Base-by-base conservation (phyloP, 1,140 invertebrate species). In the Thaumetopoea pityocampa region DNA sequence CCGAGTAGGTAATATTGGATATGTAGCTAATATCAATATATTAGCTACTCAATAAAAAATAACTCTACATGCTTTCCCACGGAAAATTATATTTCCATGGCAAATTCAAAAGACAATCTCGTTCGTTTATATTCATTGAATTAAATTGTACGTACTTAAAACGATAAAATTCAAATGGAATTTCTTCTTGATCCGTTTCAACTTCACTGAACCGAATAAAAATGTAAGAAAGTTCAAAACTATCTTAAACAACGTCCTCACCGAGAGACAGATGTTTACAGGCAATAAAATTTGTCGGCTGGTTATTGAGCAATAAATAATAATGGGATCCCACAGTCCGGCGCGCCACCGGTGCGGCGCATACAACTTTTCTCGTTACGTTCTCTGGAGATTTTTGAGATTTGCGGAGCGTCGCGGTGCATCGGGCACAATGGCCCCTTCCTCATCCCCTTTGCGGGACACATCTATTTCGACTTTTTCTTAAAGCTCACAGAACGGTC, bases 381-480 rank as follows among this genome's bases (percentile, higher is more conserved):
- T 65, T 49, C 45, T 57, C 55, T 56, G 29, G 51, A 65, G 49
- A 61, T 66, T 72, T 67, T 68, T 51, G 58, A 61, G 63, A 65
- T 68, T 67, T 60, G 51, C 64, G 46, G 49, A 49, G 45, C 54
- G 48, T 38, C 33, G 32, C 45, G 60, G 62, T 68, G 62, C 62
- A 67, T 63, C 52, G 53, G 30, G 48, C 40, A 66, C 62, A 66
- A 71, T 66, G 50, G 58, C 41, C 27, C 48, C 32, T 55, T 57
- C 45, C 48, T 60, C 60, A 68, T 50, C 58, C 51, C 45, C 41
- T 52, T 47, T 53, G 51, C 37, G 47, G 52, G 24, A 61, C 51
- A 60, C 54, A 58, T 72, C 51, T 54, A 63, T 69, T 65, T 53
- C 29, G 48, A 69, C 43, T 72, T 71, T 68, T 70, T 67, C 48